Evolutionary conservation across 2,888 invertebrate genomes (phyloP).

Genomic region (Vannuccia rotundouncinata): DNA sequence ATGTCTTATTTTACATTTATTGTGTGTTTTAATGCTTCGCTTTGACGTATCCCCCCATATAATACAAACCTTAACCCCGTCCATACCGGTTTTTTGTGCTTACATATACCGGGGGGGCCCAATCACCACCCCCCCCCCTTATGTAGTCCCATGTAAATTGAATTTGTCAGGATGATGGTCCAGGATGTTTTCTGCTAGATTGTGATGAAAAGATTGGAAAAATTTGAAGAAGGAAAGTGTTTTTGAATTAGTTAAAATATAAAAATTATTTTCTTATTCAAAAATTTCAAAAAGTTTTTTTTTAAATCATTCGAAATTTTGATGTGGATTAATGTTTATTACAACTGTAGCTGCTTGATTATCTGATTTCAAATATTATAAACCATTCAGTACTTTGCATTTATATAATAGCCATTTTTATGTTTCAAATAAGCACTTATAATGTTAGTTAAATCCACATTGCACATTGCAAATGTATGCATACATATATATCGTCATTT

Average conservation of each 20-base stretch:
- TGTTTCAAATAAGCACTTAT: not conserved
- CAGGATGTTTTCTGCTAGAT: not conserved
- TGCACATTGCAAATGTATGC: not conserved
- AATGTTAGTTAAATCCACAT: not conserved
- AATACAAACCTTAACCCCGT: not conserved
- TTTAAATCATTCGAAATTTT: not conserved
- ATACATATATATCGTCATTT: not conserved
- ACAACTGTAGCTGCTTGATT: not conserved
- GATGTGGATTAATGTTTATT: not conserved
- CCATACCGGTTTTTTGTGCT: not conserved
- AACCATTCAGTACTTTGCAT: not conserved
- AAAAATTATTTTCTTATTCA: not conserved
- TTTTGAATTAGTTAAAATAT: not conserved
- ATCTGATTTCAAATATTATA: not conserved
- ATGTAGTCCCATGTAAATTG: not conserved
- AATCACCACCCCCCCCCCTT: not conserved
- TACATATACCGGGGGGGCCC: not conserved
- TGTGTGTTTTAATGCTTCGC: too few species aligned
- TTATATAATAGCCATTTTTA: not conserved
- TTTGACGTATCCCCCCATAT: too few species aligned
- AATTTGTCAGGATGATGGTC: not conserved
- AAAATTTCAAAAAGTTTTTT: not conserved
- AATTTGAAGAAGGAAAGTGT: too few species aligned
- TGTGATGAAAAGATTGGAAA: not conserved
- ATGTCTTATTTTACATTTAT: not conserved